Percentiles rank a stretch among this genome's conserved stretches.
These are phyloP conservation scores for Cebidichthys violaceus DNA, from an alignment of 2,113 vertebrate species.

Conservation along the genomic window DNA sequence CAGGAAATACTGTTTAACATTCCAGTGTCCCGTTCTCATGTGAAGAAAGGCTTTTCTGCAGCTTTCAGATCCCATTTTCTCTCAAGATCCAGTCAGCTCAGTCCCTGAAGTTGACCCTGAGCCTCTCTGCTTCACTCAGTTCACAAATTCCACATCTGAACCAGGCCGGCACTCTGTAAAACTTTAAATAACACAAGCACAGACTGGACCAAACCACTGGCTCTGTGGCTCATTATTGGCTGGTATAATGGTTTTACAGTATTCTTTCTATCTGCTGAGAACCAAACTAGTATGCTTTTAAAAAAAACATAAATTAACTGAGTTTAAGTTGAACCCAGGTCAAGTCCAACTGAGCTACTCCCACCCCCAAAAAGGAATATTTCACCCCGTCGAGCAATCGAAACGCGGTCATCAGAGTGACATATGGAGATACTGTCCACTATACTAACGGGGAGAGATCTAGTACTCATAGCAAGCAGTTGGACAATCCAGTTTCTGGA, in stretches of 20 bases:
- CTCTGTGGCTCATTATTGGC: slow-evolving; percentile 36
- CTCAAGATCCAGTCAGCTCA: slow-evolving; percentile 2
- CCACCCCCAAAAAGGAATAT: not conserved
- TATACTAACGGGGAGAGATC: not conserved
- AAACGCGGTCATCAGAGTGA: not conserved
- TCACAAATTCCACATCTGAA: slow-evolving; percentile 56
- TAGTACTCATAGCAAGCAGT: not conserved
- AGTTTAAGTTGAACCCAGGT: not conserved
- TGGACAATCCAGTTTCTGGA: not conserved
- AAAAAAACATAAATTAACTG: not conserved
- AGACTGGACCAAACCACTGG: slow-evolving; percentile 48
- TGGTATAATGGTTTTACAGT: not conserved
- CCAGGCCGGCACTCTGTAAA: slow-evolving; percentile 49
- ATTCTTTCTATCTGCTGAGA: slow-evolving; percentile 16
- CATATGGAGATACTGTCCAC: not conserved
- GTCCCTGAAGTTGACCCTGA: slow-evolving; percentile 4
- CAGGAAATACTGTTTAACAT: slow-evolving; percentile 33
- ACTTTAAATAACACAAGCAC: slow-evolving; percentile 52
- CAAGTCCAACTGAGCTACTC: not conserved
- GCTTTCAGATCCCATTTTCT: not conserved
- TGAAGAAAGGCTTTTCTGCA: not conserved
- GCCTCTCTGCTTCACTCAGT: slow-evolving; percentile 16
- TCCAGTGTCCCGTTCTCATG: slow-evolving; percentile 10
- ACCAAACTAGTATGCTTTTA: not conserved
- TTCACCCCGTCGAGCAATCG: not conserved